phyloP scores from a whole-genome alignment of 2,113 vertebrate genomes.

The Chaetops frenatus region DNA sequence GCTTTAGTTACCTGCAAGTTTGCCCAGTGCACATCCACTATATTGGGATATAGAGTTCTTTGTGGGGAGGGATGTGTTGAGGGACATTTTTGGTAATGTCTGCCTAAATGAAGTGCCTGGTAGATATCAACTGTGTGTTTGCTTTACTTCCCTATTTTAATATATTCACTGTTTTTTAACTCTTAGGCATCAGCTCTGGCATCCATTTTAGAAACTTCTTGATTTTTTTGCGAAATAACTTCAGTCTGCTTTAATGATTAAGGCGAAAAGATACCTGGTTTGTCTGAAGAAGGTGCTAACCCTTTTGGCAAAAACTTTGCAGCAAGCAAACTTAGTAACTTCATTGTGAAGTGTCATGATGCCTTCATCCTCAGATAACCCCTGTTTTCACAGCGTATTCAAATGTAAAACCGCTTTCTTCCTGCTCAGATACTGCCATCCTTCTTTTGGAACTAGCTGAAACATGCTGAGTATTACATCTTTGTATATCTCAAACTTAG shows the following conservation, averaged over 20 bases:
- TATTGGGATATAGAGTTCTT: neutral
- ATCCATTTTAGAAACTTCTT: neutral
- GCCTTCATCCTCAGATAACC: neutral
- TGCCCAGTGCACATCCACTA: neutral
- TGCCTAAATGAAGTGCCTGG: neutral
- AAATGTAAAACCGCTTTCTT: neutral
- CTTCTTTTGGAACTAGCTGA: neutral
- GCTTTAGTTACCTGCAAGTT: neutral
- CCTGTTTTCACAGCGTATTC: neutral
- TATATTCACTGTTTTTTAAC: neutral
- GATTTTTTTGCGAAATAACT: neutral
- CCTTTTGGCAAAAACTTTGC: neutral
- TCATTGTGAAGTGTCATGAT: neutral
- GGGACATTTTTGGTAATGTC: neutral
- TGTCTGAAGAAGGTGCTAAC: neutral
- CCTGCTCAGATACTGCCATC: neutral
- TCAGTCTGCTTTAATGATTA: neutral
- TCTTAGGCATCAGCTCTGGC: neutral
- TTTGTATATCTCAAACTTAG: neutral
- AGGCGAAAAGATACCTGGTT: neutral
- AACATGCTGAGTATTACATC: neutral
- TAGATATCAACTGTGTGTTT: neutral
- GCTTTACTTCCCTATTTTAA: neutral
- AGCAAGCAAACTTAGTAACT: neutral
- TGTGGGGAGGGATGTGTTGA: neutral